phyloP scores from a whole-genome alignment of 1,140 invertebrate species.

The Cyclargus thomasi region DNA sequence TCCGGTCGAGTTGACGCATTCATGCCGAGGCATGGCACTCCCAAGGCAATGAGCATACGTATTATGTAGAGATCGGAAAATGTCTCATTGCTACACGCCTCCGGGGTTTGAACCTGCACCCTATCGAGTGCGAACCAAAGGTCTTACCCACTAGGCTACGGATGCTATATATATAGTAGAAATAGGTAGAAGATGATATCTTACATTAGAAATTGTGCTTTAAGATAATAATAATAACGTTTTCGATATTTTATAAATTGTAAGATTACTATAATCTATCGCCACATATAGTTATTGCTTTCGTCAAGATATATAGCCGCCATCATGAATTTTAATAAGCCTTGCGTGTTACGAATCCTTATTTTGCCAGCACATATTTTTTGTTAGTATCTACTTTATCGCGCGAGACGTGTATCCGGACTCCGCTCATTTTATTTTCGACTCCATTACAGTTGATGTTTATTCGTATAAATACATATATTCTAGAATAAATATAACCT shows the following conservation, averaged over 20 bases:
- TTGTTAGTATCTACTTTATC: slow-evolving; percentile 2
- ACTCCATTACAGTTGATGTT: slow-evolving; percentile 7
- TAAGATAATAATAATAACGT: too few species aligned
- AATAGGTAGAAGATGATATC: too few species aligned
- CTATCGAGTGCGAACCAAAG: too few species aligned
- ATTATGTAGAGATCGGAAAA: too few species aligned
- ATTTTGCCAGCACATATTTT: slow-evolving; percentile 6
- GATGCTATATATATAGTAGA: too few species aligned
- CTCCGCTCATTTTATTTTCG: slow-evolving; percentile 4
- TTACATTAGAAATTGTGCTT: not conserved
- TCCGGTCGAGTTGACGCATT: too few species aligned
- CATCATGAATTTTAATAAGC: slow-evolving; percentile 6
- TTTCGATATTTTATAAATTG: too few species aligned
- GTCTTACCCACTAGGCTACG: too few species aligned
- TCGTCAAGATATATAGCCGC: not conserved
- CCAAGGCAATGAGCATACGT: too few species aligned
- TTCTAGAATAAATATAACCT: not conserved
- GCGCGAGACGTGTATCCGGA: not conserved
- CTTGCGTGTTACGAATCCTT: not conserved
- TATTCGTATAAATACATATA: slow-evolving; percentile 9
- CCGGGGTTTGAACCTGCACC: too few species aligned
- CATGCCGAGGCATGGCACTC: too few species aligned
- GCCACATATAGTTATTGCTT: not conserved
- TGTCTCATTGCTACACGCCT: too few species aligned
- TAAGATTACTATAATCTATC: not conserved